Conservation (phyloP, 2,113 vertebrate species). For the Lipotes vexillifer region DNA sequence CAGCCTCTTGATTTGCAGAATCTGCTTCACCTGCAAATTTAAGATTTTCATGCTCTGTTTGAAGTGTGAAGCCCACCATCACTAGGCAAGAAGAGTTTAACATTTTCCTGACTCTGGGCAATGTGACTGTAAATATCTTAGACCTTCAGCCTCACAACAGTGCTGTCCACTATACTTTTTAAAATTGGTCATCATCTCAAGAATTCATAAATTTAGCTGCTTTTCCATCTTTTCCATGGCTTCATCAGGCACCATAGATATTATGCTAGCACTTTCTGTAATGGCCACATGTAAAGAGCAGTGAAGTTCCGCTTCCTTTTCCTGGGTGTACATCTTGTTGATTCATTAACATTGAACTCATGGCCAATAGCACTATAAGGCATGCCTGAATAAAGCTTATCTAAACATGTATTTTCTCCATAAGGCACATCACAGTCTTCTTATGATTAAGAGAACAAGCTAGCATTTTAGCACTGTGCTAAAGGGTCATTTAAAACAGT, state of each 20-base stretch:
- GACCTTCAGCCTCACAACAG: not conserved
- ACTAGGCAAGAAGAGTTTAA: not conserved
- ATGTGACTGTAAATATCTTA: not conserved
- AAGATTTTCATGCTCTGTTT: not conserved
- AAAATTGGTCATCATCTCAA: not conserved
- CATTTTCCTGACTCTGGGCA: not conserved
- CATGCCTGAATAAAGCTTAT: not conserved
- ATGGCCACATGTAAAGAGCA: not conserved
- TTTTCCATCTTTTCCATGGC: not conserved
- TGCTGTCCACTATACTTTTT: not conserved
- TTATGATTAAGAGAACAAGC: not conserved
- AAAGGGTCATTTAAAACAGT: not conserved
- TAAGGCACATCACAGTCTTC: not conserved
- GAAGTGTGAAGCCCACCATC: not conserved
- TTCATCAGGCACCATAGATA: not conserved
- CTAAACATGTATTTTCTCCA: not conserved
- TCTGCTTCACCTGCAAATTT: not conserved
- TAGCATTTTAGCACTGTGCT: not conserved
- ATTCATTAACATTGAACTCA: not conserved
- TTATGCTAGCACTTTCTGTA: not conserved
- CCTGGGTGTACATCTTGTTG: not conserved
- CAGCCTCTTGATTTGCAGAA: not conserved
- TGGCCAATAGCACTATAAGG: not conserved
- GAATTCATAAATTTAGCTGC: not conserved
- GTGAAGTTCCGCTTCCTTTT: not conserved